Conservation (phyloP, 2,113 vertebrate species). For the Boleophthalmus pectinirostris region DNA sequence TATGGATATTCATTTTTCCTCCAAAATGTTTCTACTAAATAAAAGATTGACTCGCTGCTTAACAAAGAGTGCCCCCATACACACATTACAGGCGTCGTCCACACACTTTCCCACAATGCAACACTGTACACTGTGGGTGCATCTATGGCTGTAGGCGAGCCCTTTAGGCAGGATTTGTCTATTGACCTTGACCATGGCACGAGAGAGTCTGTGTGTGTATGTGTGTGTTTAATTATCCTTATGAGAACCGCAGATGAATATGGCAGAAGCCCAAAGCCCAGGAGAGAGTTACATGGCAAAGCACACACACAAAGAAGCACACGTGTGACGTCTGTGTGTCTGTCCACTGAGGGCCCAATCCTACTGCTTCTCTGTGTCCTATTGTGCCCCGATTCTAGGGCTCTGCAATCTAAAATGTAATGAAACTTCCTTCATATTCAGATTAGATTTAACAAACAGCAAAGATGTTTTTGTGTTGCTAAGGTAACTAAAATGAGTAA, state of each 20-base stretch:
- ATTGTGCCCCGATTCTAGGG: constrained; percentile 29
- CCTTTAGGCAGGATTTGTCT: constrained; percentile 55
- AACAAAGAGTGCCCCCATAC: neutral
- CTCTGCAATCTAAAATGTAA: neutral
- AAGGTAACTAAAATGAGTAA: no score
- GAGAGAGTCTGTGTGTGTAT: constrained; percentile 21
- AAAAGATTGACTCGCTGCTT: neutral
- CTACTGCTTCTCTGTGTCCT: constrained; percentile 52
- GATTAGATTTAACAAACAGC: neutral
- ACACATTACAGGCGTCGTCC: neutral
- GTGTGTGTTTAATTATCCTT: constrained; percentile 57
- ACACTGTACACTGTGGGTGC: constrained; percentile 11
- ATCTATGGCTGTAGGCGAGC: constrained; percentile 51
- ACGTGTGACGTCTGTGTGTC: constrained; percentile 47
- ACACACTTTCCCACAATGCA: constrained; percentile 14
- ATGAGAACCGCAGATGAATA: constrained; percentile 67
- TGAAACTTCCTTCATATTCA: neutral
- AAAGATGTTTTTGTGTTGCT: neutral
- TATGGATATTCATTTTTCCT: constrained; percentile 1
- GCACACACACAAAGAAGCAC: constrained; percentile 48
- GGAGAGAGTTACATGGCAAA: constrained; percentile 47
- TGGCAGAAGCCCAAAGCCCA: constrained; percentile 57
- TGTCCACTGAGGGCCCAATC: constrained; percentile 53
- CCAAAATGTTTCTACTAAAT: neutral
- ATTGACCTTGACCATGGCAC: constrained; percentile 58